Percentiles rank a stretch among this genome's conserved stretches.
Conservation (phyloP, 2,113 vertebrate species). For the Salvelinus sp. region DNA sequence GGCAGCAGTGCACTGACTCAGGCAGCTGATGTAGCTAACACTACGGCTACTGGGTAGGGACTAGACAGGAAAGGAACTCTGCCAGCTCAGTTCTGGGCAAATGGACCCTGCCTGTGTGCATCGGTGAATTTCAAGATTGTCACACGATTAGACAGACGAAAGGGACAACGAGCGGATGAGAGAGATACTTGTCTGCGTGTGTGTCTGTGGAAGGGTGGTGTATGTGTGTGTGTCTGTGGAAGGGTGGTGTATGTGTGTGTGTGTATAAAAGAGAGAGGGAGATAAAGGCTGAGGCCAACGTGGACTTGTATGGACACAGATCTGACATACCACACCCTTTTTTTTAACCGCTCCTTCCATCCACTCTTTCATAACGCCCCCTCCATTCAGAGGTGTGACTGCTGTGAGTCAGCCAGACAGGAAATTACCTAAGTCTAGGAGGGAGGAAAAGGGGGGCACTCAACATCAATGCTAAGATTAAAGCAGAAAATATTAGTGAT, state of each 20-base stretch:
- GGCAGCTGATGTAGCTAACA: constrained; percentile 33
- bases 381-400: constrained; percentile 1
- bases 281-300: background rate
- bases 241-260: too few relatives aligned
- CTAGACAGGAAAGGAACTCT: constrained; percentile 29
- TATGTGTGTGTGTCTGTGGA: constrained; percentile 1
- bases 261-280: constrained; percentile 5
- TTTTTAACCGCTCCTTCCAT: too few relatives aligned
- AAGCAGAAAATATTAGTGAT: constrained; percentile 6
- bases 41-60: constrained; percentile 5
- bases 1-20: constrained; percentile 4
- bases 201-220: background rate
- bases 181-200: too few relatives aligned
- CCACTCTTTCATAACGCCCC: background rate
- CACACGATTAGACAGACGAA: too few relatives aligned
- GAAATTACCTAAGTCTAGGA: constrained; percentile 47
- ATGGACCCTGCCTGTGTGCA: background rate
- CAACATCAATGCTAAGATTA: constrained; percentile 28
- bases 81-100: constrained; percentile 23
- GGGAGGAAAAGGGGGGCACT: background rate
- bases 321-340: background rate
- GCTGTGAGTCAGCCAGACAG: constrained; percentile 29
- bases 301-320: constrained; percentile 10
- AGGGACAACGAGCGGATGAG: background rate
- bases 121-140: background rate